These are phyloP conservation scores for Melanotaenia nigrans DNA, from an alignment of 2,797 vertebrate species.

Conservation along the genomic window DNA sequence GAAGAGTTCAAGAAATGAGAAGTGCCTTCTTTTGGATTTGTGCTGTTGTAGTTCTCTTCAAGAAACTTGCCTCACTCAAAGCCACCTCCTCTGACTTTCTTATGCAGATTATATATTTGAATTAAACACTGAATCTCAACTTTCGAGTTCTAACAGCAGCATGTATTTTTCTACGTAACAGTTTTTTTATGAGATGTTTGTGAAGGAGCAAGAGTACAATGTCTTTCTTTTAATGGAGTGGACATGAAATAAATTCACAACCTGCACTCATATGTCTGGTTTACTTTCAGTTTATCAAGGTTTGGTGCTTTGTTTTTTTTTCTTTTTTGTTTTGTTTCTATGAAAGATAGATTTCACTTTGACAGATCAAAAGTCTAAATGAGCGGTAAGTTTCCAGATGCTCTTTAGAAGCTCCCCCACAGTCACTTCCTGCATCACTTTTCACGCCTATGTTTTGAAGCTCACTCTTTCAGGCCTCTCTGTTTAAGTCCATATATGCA, in stretches of 20 bases:
- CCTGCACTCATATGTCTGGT: slow-evolving; percentile 51
- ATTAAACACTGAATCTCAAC: slow-evolving; percentile 80
- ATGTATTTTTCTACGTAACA: slow-evolving; percentile 82
- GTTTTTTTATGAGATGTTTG: slow-evolving; percentile 74
- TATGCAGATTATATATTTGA: slow-evolving; percentile 83
- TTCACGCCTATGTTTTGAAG: slow-evolving; percentile 32
- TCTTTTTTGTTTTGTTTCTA: slow-evolving; percentile 5
- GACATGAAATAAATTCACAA: slow-evolving; percentile 78
- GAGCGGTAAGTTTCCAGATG: slow-evolving; percentile 48
- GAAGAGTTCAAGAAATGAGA: slow-evolving; percentile 60
- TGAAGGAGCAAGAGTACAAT: slow-evolving; percentile 70
- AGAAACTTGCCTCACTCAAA: slow-evolving; percentile 63
- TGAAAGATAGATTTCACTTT: slow-evolving; percentile 25
- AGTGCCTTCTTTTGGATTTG: slow-evolving; percentile 70
- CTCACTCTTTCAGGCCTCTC: slow-evolving; percentile 17
- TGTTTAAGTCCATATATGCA: slow-evolving; percentile 14
- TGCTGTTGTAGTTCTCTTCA: slow-evolving; percentile 55
- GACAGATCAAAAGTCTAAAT: slow-evolving; percentile 50
- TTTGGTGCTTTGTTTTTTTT: neutral
- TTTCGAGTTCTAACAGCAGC: slow-evolving; percentile 79
- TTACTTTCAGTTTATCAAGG: slow-evolving; percentile 41
- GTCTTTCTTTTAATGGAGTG: slow-evolving; percentile 70
- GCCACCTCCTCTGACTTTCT: slow-evolving; percentile 70
- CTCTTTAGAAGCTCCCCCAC: slow-evolving; percentile 51
- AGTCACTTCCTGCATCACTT: slow-evolving; percentile 56